Percentiles rank a stretch among this genome's conserved stretches.
Conservation (phyloP, 2,113 vertebrate genomes). For the Piaya cayana region DNA sequence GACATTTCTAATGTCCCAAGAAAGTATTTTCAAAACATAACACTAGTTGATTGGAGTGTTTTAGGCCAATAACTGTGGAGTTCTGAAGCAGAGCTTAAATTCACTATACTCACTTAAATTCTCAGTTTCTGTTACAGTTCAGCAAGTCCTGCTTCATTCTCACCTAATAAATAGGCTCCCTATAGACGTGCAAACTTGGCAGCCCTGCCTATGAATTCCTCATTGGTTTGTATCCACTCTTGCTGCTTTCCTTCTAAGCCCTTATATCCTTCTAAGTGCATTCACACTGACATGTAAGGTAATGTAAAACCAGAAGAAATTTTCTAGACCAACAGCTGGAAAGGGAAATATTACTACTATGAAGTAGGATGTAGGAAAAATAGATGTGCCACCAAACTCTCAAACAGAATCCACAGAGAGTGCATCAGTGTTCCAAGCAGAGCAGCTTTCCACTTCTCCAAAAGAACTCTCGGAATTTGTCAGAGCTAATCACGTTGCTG, state of each 20-base stretch:
- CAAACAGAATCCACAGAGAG: not conserved
- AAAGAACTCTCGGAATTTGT: constrained; percentile 3
- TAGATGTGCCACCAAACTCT: not conserved
- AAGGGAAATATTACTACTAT: not conserved
- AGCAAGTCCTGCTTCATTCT: not conserved
- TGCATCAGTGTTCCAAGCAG: not conserved
- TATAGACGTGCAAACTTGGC: not conserved
- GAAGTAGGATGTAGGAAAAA: not conserved
- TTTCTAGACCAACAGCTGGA: not conserved
- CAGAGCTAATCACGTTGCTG: not conserved
- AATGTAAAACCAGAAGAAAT: not conserved
- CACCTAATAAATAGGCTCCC: not conserved
- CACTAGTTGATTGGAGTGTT: not conserved
- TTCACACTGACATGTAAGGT: not conserved
- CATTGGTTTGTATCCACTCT: not conserved
- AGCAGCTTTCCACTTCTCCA: not conserved
- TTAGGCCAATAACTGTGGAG: not conserved
- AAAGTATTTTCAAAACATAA: not conserved
- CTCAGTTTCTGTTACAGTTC: not conserved
- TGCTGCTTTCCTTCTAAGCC: not conserved
- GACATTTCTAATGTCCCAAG: not conserved
- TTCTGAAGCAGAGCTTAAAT: not conserved
- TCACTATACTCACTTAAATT: not conserved
- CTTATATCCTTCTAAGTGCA: not conserved
- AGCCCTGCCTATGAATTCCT: not conserved